Evolutionary conservation across 2,113 vertebrate genomes (phyloP), one percentile per base, ranked within the genome.

Genomic region (Lasiurus cinereus): DNA sequence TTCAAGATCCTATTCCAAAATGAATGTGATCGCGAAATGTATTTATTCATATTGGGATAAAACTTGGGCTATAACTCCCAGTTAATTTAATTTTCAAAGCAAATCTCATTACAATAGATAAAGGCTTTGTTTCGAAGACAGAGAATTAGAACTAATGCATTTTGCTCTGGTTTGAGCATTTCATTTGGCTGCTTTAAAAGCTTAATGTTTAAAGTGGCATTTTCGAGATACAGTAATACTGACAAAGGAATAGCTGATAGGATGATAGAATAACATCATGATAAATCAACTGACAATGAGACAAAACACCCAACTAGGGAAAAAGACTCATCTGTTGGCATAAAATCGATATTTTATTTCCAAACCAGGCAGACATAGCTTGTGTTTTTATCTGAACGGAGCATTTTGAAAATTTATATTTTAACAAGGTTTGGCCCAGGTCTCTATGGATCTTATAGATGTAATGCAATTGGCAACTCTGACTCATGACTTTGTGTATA

Each of bases 401-500:
- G 29, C 52, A 94, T 91, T 97, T 94, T 80, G 54, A 94, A 96
- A 95, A 92, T 78, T 31, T 92, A 27, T 95, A 67, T 88, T 96
- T 93, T 96, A 76, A 92, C 31, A 83, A 77, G 64, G 64, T 96
- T 54, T 90, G 79, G 70, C 62, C 50, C 56, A 43, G 88, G 80
- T 93, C 88, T 94, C 39, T 95, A 74, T 91, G 80, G 66, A 80
- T 93, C 66, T 94, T 96, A 82, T 48, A 82, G 69, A 93, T 89
- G 77, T 33, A 96, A 95, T 87, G 62, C 83, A 96, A 29, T 87
- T 92, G 93, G 76, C 70, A 95, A 76, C 59, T 94, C 83, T 96
- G 96, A 96, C 66, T 95, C 96, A 95, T 84, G 52, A 73, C 85
- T 95, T 97, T 97, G 96, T 96, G 95, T 97, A 93, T 97, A 96